Percentiles rank a stretch among this genome's conserved stretches.
phyloP scores from a whole-genome alignment of 2,797 vertebrate species.

The Leucoraja ocellata region DNA sequence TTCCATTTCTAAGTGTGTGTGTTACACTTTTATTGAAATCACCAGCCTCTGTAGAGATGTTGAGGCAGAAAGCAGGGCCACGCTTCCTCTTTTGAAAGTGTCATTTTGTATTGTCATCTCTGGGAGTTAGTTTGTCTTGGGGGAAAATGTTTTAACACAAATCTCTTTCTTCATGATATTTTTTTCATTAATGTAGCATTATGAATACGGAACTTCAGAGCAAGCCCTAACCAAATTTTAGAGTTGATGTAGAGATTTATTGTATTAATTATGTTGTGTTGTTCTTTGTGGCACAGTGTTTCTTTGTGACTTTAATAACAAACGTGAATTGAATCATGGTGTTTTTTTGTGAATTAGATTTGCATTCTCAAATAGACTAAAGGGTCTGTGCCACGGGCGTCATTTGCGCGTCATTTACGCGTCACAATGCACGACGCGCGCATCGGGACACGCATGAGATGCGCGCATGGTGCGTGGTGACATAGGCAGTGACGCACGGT shows the following conservation, averaged over 20 bases:
- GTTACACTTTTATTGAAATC: not conserved
- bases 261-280: not conserved
- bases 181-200: constrained; percentile 23
- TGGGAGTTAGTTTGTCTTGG: not conserved
- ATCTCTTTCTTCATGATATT: constrained; percentile 14
- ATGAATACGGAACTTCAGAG: constrained; percentile 18
- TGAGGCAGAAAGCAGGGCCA: not conserved
- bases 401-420: too few relatives aligned
- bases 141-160: not conserved
- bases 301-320: not conserved
- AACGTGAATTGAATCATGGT: not conserved
- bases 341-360: not conserved
- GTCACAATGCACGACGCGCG: too few relatives aligned
- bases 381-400: too few relatives aligned
- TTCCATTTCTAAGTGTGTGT: not conserved
- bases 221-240: constrained; percentile 4
- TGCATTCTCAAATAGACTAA: not conserved
- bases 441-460: too few relatives aligned
- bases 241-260: constrained; percentile 18
- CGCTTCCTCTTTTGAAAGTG: constrained; percentile 6
- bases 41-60: not conserved
- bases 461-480: too few relatives aligned
- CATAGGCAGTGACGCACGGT: too few relatives aligned
- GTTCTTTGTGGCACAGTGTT: not conserved
- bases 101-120: not conserved